Evolutionary conservation across 2,113 vertebrate species (phyloP), one percentile per base, ranked within the genome.

Genomic region (Salvator merianae): DNA sequence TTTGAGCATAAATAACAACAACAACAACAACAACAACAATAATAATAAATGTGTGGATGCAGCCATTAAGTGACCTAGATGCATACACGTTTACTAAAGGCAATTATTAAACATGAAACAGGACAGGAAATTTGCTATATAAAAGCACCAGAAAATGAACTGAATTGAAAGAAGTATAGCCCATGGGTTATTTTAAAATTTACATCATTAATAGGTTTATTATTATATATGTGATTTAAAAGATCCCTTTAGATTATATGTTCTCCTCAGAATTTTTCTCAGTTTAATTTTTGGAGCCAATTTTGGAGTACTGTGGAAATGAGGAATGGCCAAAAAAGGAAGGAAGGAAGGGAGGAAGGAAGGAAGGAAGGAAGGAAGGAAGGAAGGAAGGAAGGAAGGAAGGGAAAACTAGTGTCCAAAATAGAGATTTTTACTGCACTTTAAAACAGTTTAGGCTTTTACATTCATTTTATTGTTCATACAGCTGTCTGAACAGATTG

Each of bases 401-500:
- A 93, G 71, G 87, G 90, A 85, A 94, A 93, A 79, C 91, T 79
- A 77, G 79, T 90, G 90, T 81, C 88, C 88, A 78, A 68, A 93
- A 63, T 85, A 53, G 86, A 83, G 85, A 88, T 84, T 94, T 95
- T 90, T 90, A 91, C 73, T 92, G 65, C 73, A 34, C 36, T 94
- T 94, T 2, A 89, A 94, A 94, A 87, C 20, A 78, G 55, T 89
- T 94, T 90, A 91, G 66, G 73, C 82, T 94, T 88, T 89, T 92
- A 93, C 88, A 91, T 91, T 38, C 87, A 78, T 90, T 94, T 94
- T 92, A 87, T 88, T 91, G 84, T 88, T 91, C 89, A 89, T 70
- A 79, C 92, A 95, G 90, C 88, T 95, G 92, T 91, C 95, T 26
- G 87, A 92, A 90, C 92, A 94, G 93, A 93, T 88, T 94, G 88